Base-by-base conservation (phyloP, 2,113 vertebrate genomes). In the Rissa tridactyla region DNA sequence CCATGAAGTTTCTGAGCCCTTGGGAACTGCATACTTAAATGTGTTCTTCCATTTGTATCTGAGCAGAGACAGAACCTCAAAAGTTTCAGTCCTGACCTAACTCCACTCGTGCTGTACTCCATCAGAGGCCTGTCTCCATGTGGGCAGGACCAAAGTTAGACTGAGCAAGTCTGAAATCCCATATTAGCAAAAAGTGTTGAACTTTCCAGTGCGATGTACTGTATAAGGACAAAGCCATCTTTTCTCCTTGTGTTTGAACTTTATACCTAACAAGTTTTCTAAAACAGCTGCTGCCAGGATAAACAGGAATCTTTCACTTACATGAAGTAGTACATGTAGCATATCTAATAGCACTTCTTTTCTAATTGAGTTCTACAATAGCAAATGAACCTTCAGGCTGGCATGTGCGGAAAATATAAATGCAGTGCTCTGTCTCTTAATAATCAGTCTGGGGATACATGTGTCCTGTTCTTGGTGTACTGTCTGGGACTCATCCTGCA, bases 31-130 rank as follows among this genome's bases (percentile, higher is more conserved):
- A 10, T 68, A 40, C 13, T 70, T 90, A 21, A 87, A 79, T 1
- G 2, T 26, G 40, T 61, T 86, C 54, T 94, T 76, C 69, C 20
- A 15, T 82, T 91, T 64, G 32, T 40, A 51, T 62, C 54, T 82
- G 34, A 79, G 52, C 38, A 62, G n/a, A 60, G 42, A 44, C 51
- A 87, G 64, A 68, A n/a, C 64, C 38, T 87, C 51, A n/a, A 3
- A 84, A 71, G 64, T 58, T 70, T 87, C 70, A 84, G 22, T 54
- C 49, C 18, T 26, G 32, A 44, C 57, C 57, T 61, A 80, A 55
- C 29, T 49, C 62, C 22, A 5, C 55, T 60, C 0, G 0, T 3
- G 2, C 49, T 64, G 30, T 26, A 23, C 32, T 55, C 72, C 60
- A 7, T 68, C n/a, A 75, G 88, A 91, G 54, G 19, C 73, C 32